Evolutionary conservation across 2,797 vertebrate genomes (phyloP), one percentile per base, ranked within the genome.

Genomic region (Coluber constrictor): DNA sequence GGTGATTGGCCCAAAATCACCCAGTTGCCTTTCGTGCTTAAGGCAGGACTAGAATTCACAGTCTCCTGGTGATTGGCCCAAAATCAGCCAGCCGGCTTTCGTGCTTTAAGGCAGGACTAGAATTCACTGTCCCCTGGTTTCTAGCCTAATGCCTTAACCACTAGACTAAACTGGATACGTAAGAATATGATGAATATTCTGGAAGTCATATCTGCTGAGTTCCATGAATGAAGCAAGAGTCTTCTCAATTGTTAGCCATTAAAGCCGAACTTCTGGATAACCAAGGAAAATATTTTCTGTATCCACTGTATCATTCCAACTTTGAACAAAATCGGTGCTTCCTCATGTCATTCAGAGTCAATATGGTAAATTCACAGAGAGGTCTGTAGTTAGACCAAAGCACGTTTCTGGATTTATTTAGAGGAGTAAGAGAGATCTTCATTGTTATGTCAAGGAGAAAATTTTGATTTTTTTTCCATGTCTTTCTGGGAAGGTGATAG

Each of bases 401-500:
- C 20, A 37, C 2, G 15, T 89, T 54, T 60, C 56, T 92, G 18
- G 11, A 18, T 92, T 56, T 61, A 83, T 5, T 37, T 86, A 61
- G 27, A 29, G 88, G 43, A 23, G 18, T 88, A 37, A 54, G 51
- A 54, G 51, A 54, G 6, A 23, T 88, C 87, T 32, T 57, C 8
- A 13, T 1, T 23, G 16, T 18, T 59, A 37, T 4, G 51, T 43
- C 0, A 61, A 63, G 2, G 32, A 55, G 10, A n/a, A 87, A 47
- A 4, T 93, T 92, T 59, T 94, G 55, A 93, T 91, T 43, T 51
- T 37, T 37, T 3, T 51, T 9, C 43, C 51, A 0, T 95, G 95
- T 95, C 92, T 51, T 94, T 92, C 93, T 37, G 95, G 91, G 55
- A 97, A 99, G 99, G 99, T 0, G 98, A 99, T 96, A 96, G 97